Conservation (phyloP, 2,113 vertebrate genomes). For the Prunella himalayana region DNA sequence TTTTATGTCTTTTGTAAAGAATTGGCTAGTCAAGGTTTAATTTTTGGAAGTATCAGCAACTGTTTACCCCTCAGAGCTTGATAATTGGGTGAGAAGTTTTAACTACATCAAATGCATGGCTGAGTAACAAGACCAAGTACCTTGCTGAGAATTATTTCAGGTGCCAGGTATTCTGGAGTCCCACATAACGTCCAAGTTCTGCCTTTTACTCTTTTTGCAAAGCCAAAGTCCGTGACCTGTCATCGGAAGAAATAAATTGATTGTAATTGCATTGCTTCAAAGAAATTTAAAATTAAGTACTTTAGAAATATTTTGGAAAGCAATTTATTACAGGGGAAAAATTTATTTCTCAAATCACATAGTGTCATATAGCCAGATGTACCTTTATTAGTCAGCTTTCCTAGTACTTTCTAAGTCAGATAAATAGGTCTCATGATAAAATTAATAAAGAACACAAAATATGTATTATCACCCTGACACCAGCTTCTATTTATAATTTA, state of each 20-base stretch:
- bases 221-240: slow-evolving; percentile 98
- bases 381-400: background rate
- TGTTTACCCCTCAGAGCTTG: background rate
- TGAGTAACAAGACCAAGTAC: slow-evolving; percentile 56
- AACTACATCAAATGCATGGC: background rate
- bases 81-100: background rate
- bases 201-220: slow-evolving; percentile 99
- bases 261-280: background rate
- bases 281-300: background rate
- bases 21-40: background rate
- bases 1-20: background rate
- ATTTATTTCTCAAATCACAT: background rate
- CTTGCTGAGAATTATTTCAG: slow-evolving; percentile 99
- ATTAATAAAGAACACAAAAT: background rate
- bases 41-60: background rate
- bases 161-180: slow-evolving; percentile 97
- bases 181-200: slow-evolving; percentile 99
- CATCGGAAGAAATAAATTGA: background rate
- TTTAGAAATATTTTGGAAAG: background rate
- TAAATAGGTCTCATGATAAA: background rate
- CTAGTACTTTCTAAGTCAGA: background rate
- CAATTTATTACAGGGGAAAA: background rate
- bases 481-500: background rate
- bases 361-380: background rate
- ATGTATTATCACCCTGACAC: background rate